These are phyloP conservation scores for Bothrops jararaca DNA, from an alignment of 2,113 vertebrate genomes.

Conservation along the genomic window DNA sequence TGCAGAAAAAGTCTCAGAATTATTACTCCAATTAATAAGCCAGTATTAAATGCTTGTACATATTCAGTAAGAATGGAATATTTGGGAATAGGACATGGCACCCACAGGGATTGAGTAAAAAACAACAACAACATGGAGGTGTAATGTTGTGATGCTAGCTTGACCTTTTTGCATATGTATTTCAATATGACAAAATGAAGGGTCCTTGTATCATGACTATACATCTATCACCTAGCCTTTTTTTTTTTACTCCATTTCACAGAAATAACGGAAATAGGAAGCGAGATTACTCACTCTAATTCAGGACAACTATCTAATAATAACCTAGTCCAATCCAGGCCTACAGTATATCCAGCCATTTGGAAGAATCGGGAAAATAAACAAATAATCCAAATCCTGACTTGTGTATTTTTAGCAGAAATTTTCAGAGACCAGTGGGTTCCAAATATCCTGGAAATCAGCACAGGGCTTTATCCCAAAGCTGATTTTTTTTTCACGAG, in stretches of 20 bases:
- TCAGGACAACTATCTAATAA: neutral
- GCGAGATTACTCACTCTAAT: neutral
- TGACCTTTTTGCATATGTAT: neutral
- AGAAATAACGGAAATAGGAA: neutral
- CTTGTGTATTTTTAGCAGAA: neutral
- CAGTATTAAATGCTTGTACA: conserved; percentile 8
- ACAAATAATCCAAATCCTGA: neutral
- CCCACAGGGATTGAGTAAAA: neutral
- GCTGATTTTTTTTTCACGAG: too few relatives aligned
- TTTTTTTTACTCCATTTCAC: neutral
- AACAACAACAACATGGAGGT: neutral
- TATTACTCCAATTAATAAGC: neutral
- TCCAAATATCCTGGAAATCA: neutral
- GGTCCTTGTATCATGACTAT: neutral
- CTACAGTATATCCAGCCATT: neutral
- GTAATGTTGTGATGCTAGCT: neutral
- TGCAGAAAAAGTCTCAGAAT: neutral
- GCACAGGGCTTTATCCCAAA: neutral
- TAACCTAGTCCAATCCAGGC: neutral
- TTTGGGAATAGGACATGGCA: neutral
- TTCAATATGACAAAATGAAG: neutral
- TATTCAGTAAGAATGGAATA: too few relatives aligned
- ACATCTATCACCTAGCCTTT: neutral
- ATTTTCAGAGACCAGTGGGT: neutral
- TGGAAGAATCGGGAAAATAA: neutral